Base-by-base conservation (phyloP, 2,113 vertebrate species). In the Xenotilapia longispinis region DNA sequence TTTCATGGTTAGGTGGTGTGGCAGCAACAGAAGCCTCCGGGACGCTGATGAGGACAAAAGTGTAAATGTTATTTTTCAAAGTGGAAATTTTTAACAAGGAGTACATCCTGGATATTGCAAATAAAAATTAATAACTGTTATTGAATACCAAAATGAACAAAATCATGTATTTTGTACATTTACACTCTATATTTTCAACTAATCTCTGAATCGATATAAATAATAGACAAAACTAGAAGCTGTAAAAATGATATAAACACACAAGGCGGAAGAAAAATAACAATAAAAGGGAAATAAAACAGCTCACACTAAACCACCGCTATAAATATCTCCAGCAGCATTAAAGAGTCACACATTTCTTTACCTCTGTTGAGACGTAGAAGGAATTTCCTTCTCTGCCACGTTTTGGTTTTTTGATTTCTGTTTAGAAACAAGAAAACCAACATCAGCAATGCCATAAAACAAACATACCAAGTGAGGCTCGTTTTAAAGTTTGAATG, bases 241-340 rank as follows among this genome's bases (percentile, higher is more conserved):
- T 7, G 2, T 38, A 36, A 65, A 65, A 65, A 38, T 7, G 17
- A n/a, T 3, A 12, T 38, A 38, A 36, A 36, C 19, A 65, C 2
- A n/a, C 31, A 65, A 19, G 9, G 5, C 0, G 14, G 33, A 38
- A 65, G 60, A n/a, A 36, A 38, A 65, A 12, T 36, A 0, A 7
- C 33, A n/a, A 65, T n/a, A 65, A 38, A 65, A 12, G 33, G 0
- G 0, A 38, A 65, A 65, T 36, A 3, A 38, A 65, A 12, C 1
- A 38, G 33, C 4, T 65, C 10, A n/a, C 3, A n/a, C 60, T 65
- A 65, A 65, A n/a, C 60, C 31, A 36, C 6, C 0, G 3, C 60
- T 63, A 36, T 36, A 19, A 36, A 63, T n/a, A 63, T 33, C 58
- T 63, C 31, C 28, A 0, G 58, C 58, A 36, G 2, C 9, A 33